Conservation (phyloP, 2,113 vertebrate species). For the Alethe diademata region DNA sequence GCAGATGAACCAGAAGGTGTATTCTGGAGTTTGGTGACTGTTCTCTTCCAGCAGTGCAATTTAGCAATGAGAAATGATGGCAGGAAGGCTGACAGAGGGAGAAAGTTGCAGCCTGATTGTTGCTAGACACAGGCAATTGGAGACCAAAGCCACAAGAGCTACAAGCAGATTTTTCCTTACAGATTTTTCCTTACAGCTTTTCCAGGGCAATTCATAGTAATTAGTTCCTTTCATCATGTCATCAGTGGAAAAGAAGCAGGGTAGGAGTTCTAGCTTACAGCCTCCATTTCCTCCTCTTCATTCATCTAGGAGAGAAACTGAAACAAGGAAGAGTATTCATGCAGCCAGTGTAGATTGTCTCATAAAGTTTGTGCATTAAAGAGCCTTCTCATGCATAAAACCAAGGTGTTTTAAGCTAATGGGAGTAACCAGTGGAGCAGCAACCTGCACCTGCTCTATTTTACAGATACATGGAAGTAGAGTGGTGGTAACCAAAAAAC, state of each 20-base stretch:
- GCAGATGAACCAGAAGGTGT: background rate
- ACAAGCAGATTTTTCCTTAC: background rate
- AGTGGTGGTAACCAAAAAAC: background rate
- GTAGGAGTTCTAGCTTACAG: fast-evolving
- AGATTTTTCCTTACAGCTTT: background rate
- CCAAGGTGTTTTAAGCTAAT: background rate
- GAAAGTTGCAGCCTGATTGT: background rate
- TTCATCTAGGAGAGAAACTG: background rate
- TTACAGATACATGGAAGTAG: background rate
- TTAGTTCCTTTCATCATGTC: background rate
- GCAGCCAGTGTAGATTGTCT: background rate
- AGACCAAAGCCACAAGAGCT: background rate
- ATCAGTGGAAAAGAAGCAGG: background rate
- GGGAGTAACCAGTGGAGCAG: background rate
- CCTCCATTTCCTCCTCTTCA: background rate
- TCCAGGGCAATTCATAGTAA: background rate
- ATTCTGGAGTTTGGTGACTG: too few relatives aligned
- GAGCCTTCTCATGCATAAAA: background rate
- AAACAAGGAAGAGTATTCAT: background rate
- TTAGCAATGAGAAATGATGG: background rate
- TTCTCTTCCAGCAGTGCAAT: background rate
- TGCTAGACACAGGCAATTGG: background rate
- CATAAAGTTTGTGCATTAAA: background rate
- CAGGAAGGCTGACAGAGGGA: background rate
- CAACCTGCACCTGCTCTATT: background rate